phyloP scores from a whole-genome alignment of 92 coral and sea anemone genomes.

The Bergia puertoricense region DNA sequence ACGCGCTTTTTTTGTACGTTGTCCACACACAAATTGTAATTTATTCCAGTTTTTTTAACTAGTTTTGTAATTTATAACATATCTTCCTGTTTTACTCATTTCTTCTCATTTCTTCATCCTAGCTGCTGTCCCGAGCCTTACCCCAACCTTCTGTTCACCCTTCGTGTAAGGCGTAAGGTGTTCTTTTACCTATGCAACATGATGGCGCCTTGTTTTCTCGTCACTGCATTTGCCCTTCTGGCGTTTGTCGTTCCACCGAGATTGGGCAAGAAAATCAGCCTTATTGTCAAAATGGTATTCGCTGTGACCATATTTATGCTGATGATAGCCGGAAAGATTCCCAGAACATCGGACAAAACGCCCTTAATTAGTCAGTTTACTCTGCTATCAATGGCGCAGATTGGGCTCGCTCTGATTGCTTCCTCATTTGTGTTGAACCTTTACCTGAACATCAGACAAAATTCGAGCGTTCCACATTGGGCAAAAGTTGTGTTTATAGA shows the following conservation, averaged over 20 bases:
- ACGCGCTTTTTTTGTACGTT: no score
- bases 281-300: slow-evolving; percentile 81
- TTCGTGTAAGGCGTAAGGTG: slow-evolving; percentile 86
- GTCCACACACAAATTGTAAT: neutral
- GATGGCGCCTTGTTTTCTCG: slow-evolving; percentile 86
- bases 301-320: slow-evolving; percentile 92
- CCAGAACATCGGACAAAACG: slow-evolving; percentile 90
- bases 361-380: slow-evolving; percentile 86
- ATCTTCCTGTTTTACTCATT: neutral
- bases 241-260: slow-evolving; percentile 90
- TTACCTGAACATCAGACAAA: slow-evolving; percentile 79
- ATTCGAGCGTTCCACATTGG: slow-evolving; percentile 76
- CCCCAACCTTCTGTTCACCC: slow-evolving; percentile 82
- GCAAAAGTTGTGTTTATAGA: slow-evolving; percentile 66
- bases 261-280: slow-evolving; percentile 88
- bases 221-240: slow-evolving; percentile 80
- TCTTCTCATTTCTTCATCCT: neutral
- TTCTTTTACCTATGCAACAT: slow-evolving; percentile 87
- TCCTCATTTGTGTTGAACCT: slow-evolving; percentile 81
- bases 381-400: slow-evolving; percentile 85
- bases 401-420: slow-evolving; percentile 78
- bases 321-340: slow-evolving; percentile 91
- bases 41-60: neutral
- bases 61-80: no score
- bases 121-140: slow-evolving; percentile 92